These are phyloP conservation scores for Indicator maculatus DNA, from an alignment of 2,113 vertebrate species.

Conservation along the genomic window DNA sequence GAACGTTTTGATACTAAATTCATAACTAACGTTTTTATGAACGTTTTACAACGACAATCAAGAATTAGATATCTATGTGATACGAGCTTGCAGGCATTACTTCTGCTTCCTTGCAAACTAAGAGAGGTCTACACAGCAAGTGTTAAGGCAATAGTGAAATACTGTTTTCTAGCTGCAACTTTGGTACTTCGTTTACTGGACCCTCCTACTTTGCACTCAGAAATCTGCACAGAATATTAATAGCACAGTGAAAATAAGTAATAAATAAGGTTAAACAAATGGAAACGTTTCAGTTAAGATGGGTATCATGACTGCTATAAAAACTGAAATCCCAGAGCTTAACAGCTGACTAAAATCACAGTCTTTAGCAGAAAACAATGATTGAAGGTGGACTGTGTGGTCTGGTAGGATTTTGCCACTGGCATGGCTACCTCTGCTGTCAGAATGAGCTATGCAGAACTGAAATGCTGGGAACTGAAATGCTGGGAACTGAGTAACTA, in stretches of 20 bases:
- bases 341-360: neutral
- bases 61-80: neutral
- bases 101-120: neutral
- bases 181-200: neutral
- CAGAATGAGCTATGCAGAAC: neutral
- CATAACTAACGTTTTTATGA: neutral
- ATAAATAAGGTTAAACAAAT: neutral
- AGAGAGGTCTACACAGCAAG: neutral
- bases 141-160: neutral
- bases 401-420: neutral
- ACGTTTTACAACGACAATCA: neutral
- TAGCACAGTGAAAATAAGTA: neutral
- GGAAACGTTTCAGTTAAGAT: neutral
- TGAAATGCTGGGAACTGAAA: neutral
- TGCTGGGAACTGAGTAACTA: neutral
- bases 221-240: neutral
- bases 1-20: neutral
- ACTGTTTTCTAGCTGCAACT: neutral
- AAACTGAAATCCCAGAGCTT: neutral
- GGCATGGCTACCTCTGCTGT: neutral
- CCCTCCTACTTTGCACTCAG: neutral
- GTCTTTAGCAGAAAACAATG: neutral
- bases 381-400: neutral
- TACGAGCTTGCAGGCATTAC: neutral
- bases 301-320: neutral